Base-by-base conservation (phyloP, 2,113 vertebrate genomes). In the Ranitomeya imitator region DNA sequence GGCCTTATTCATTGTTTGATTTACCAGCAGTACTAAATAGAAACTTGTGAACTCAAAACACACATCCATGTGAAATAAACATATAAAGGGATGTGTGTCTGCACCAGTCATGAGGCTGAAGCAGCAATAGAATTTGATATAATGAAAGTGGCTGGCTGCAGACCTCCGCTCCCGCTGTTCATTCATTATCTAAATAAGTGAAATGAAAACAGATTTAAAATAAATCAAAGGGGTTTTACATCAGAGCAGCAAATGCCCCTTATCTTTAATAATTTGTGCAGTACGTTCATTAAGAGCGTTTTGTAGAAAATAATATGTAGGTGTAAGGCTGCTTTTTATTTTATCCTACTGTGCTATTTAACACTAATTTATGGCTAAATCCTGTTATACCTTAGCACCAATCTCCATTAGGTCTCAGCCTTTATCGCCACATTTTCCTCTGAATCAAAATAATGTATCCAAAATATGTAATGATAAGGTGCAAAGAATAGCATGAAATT, bases 121-220 rank as follows among this genome's bases (percentile, higher is more conserved):
- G 60, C 59, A 21, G 54, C 84, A 77, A 71, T 31, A 57, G 37
- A 59, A 78, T 86, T 65, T 78, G 15, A n/a, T 60, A 57, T 73
- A 86, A 86, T 86, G 74, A 61, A 19, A 78, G 54, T 63, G 31
- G 55, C 11, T 55, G 60, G 61, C 37, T 86, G 21, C 37, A 79
- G 76, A 79, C 78, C 45, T 52, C 37, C 45, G 10, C 37, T 79
- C 60, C 18, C 65, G 85, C 76, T 67, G 85, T 55, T 79, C 57
- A 63, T 67, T 86, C 73, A 67, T 86, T 78, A 79, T 79, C 73
- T 86, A 60, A 78, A 71, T 74, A 86, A 86, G 57, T 79, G 45
- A 79, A 65, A 79, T 79, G 60, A 86, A 86, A 67, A 86, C 73
- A 86, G 85, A 67, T 86, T 79, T 31, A 69, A 86, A 79, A 86